Evolutionary conservation across 2,888 invertebrate genomes (phyloP).

Genomic region (Pinctada fucata): DNA sequence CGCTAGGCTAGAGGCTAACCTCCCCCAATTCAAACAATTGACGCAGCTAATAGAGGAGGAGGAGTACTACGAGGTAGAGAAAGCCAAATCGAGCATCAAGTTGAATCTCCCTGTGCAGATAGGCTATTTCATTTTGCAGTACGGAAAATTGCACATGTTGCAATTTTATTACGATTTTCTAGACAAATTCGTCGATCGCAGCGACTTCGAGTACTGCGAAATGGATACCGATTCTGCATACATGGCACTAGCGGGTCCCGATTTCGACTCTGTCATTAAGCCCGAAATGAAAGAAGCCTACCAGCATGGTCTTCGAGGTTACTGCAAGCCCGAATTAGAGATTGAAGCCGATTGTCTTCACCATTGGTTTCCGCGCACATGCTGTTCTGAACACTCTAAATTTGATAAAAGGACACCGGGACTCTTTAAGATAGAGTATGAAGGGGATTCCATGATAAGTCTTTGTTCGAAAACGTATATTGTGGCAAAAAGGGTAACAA

Average conservation of each 20-base stretch:
- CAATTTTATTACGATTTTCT: slow-evolving; percentile 5
- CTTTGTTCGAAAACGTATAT: slow-evolving; percentile 31
- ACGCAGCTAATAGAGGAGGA: slow-evolving; percentile 37
- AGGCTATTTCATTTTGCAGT: slow-evolving; percentile 52
- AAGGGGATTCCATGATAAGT: slow-evolving; percentile 30
- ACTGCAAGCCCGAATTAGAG: slow-evolving; percentile 17
- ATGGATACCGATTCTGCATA: slow-evolving; percentile 55
- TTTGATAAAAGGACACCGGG: slow-evolving; percentile 14
- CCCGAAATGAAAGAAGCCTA: slow-evolving; percentile 10
- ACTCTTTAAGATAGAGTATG: slow-evolving; percentile 5
- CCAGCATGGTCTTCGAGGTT: background rate
- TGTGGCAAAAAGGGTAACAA: background rate
- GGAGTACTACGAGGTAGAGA: slow-evolving; percentile 37
- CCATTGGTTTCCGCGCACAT: slow-evolving; percentile 34
- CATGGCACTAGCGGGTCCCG: slow-evolving; percentile 41
- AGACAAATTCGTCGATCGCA: slow-evolving; percentile 45
- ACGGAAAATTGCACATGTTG: slow-evolving; percentile 53
- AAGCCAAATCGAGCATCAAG: slow-evolving; percentile 41
- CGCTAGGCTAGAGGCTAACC: slow-evolving; percentile 34
- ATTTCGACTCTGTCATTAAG: slow-evolving; percentile 37
- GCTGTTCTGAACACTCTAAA: slow-evolving; percentile 30
- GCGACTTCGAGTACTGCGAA: slow-evolving; percentile 44
- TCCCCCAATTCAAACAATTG: slow-evolving; percentile 41
- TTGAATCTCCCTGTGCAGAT: slow-evolving; percentile 51
- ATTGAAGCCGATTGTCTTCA: slow-evolving; percentile 34